A percentile compares a stretch with the other conserved stretches of the same genome.
These are phyloP conservation scores for Adela reaumurella DNA, from an alignment of 2,888 invertebrate genomes.

Conservation along the genomic window DNA sequence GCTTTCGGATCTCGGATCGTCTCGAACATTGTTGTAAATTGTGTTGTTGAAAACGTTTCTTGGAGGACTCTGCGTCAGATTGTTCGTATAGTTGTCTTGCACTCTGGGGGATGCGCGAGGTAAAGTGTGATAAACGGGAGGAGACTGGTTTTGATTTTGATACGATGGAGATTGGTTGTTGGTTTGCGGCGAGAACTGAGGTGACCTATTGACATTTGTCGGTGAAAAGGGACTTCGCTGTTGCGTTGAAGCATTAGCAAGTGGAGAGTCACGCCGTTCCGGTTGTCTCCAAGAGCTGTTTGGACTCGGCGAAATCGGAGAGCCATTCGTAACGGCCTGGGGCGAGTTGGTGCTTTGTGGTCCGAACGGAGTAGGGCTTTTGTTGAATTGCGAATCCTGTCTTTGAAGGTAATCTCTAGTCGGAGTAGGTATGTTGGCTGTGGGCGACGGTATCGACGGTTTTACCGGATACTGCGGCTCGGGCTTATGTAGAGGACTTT, in stretches of 20 bases:
- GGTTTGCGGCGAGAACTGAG: conserved; percentile 19
- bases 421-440: conserved; percentile 28
- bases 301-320: conserved; percentile 35
- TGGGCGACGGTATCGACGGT: conserved; percentile 24
- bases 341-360: conserved; percentile 4
- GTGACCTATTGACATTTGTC: conserved; percentile 13
- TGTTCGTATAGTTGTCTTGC: conserved; percentile 23
- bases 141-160: conserved; percentile 26
- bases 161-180: conserved; percentile 12
- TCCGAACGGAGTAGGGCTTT: conserved; percentile 44
- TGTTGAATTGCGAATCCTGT: conserved; percentile 51
- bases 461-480: conserved; percentile 43
- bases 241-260: conserved; percentile 20
- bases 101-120: conserved; percentile 33
- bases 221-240: conserved; percentile 30
- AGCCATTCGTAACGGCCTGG: conserved; percentile 29
- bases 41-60: conserved; percentile 18
- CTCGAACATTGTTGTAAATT: conserved; percentile 25
- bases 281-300: conserved; percentile 49
- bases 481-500: conserved; percentile 45
- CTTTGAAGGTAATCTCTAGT: conserved; percentile 39
- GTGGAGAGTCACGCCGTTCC: conserved; percentile 41
- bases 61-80: conserved; percentile 3
- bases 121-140: conserved; percentile 33
- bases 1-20: conserved; percentile 19